Evolutionary conservation across 2,113 vertebrate genomes (phyloP).

Genomic region (Sceloporus tristichus): DNA sequence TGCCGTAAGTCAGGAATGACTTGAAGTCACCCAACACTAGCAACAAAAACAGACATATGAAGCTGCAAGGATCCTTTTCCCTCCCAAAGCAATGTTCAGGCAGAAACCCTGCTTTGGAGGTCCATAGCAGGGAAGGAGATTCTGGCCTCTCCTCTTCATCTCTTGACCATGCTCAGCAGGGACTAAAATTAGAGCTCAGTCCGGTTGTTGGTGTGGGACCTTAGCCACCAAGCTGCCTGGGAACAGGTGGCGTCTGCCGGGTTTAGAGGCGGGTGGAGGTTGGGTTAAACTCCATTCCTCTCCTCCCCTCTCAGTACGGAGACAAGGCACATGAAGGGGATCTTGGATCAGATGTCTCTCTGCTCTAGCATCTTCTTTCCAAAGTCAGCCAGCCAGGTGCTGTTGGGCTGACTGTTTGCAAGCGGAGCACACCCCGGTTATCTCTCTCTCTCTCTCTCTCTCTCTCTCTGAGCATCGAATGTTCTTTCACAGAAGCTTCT

Average conservation of each 20-base stretch:
- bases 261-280: neutral
- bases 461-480: neutral
- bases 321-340: neutral
- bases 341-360: neutral
- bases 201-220: neutral
- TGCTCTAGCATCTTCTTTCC: neutral
- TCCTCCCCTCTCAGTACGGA: neutral
- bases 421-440: no score
- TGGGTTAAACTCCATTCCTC: neutral
- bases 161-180: no score
- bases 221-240: neutral
- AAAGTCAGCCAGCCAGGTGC: neutral
- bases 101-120: neutral
- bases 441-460: no score
- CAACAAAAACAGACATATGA: no score
- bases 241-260: constrained; percentile 11
- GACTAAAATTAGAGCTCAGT: constrained; percentile 18
- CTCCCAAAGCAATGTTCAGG: no score
- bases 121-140: neutral
- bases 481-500: neutral
- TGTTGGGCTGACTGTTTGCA: neutral
- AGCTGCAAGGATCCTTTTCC: no score
- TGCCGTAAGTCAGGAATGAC: no score
- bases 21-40: no score
- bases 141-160: neutral